Percentiles rank a stretch among this genome's conserved stretches.
Evolutionary conservation across 1,140 invertebrate genomes (phyloP).

Genomic region (Dolichoris vasculosae): DNA sequence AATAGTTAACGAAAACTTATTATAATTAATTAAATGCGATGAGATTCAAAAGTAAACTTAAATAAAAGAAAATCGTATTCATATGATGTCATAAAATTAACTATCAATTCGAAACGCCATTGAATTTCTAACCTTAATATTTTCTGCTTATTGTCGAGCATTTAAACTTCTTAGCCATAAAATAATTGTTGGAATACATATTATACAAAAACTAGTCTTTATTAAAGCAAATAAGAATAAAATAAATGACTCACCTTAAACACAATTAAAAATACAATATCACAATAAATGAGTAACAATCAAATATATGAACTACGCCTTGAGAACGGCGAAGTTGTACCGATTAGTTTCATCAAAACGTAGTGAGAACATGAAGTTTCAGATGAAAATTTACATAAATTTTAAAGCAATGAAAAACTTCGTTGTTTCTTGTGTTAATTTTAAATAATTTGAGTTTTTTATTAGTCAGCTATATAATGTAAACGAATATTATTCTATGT

Average conservation of each 20-base stretch:
- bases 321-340: not conserved
- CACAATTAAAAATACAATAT: not conserved
- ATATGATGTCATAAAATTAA: constrained; percentile 27
- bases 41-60: not conserved
- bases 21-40: not conserved
- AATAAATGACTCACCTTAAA: constrained; percentile 39
- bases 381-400: not conserved
- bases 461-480: not conserved
- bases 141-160: not conserved
- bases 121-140: constrained; percentile 24
- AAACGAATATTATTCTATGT: not conserved
- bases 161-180: not conserved
- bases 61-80: constrained; percentile 1
- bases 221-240: not conserved
- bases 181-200: not conserved
- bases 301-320: constrained; percentile 3
- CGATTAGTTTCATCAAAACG: not conserved
- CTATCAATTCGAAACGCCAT: not conserved
- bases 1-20: not conserved
- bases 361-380: not conserved
- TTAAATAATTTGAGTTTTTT: not conserved
- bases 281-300: constrained; percentile 12
- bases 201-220: not conserved
- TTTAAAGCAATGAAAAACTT: not conserved
- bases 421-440: not conserved